A percentile compares a stretch with the other conserved stretches of the same genome.
phyloP scores from a whole-genome alignment of 2,888 invertebrate species.

The Omphaloscelis lunosa region DNA sequence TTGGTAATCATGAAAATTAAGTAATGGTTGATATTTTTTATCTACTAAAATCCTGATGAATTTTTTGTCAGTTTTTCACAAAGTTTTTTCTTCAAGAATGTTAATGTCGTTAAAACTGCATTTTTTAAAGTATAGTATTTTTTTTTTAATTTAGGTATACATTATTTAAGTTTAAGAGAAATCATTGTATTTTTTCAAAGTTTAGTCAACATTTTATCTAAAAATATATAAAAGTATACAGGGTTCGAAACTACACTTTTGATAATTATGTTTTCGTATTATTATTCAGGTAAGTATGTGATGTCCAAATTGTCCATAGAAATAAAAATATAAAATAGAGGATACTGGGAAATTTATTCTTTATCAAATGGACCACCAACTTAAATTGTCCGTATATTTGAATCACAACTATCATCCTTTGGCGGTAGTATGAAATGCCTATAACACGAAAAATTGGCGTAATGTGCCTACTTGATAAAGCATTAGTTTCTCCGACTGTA shows the following conservation, averaged over 20 bases:
- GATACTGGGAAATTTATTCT: not conserved
- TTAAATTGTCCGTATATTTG: not conserved
- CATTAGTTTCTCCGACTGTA: not conserved
- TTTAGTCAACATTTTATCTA: not conserved
- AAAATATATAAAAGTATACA: conserved; percentile 25
- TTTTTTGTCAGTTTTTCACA: not conserved
- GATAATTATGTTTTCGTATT: not conserved
- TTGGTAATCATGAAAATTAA: not conserved
- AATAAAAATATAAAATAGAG: not conserved
- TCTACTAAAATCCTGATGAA: not conserved
- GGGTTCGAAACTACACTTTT: conserved; percentile 14
- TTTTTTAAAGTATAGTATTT: conserved; percentile 17
- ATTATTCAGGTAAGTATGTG: not conserved
- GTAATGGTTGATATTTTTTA: not conserved
- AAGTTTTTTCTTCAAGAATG: not conserved
- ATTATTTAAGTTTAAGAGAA: conserved; percentile 9
- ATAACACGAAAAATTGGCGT: not conserved
- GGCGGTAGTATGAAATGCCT: not conserved
- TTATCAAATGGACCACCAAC: not conserved
- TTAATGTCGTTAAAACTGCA: conserved; percentile 7
- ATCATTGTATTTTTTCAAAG: not conserved
- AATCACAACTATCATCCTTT: not conserved
- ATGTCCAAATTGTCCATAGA: not conserved
- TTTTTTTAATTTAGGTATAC: conserved; percentile 4
- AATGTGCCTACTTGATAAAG: not conserved